These are phyloP conservation scores for Psilopsiagon aurifrons DNA, from an alignment of 2,113 vertebrate species.

Conservation along the genomic window DNA sequence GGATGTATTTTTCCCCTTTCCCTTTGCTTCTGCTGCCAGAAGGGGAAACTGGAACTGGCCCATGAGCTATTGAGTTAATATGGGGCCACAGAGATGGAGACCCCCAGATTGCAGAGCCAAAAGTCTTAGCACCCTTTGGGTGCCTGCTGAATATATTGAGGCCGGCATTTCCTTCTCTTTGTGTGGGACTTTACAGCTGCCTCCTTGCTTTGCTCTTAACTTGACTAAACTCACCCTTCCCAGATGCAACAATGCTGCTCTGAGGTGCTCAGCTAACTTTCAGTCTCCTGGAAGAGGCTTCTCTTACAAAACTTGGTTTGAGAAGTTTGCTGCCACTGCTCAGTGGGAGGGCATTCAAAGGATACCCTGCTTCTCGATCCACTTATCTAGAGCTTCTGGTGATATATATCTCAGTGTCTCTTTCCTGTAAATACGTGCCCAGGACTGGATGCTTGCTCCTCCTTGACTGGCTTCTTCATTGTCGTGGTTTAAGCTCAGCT, in stretches of 20 bases:
- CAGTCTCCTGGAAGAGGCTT: not conserved
- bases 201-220: not conserved
- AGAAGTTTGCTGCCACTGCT: not conserved
- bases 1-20: not conserved
- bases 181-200: not conserved
- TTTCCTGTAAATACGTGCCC: not conserved
- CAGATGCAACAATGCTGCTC: accelerated
- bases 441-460: not conserved
- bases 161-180: not conserved
- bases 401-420: not conserved
- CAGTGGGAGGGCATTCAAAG: not conserved
- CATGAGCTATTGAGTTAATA: constrained; percentile 38
- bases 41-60: constrained; percentile 24
- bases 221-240: not conserved
- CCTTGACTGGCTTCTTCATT: not conserved
- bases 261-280: not conserved
- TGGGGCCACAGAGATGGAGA: not conserved
- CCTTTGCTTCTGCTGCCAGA: constrained; percentile 30
- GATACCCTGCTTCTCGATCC: not conserved
- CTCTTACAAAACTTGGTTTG: not conserved
- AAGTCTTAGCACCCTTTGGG: not conserved
- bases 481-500: no score
- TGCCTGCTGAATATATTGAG: not conserved
- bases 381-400: not conserved
- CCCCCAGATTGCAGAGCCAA: not conserved